A percentile compares a stretch with the other conserved stretches of the same genome.
Conservation (phyloP, 2,797 vertebrate genomes). For the Tadarida brasiliensis region DNA sequence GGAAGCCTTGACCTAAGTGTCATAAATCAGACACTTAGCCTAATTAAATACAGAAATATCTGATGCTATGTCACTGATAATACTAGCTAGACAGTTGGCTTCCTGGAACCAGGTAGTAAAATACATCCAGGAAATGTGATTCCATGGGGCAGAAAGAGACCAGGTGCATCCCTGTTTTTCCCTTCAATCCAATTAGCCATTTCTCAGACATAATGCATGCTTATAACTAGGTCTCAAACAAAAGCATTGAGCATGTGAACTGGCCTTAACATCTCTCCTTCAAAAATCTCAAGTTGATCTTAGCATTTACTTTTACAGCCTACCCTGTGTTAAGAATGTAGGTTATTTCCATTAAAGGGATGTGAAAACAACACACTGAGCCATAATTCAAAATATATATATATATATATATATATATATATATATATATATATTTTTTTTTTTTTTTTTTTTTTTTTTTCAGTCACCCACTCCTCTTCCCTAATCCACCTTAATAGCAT, state of each 20-base stretch:
- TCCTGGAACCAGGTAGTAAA: constrained; percentile 61
- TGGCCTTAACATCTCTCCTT: neutral
- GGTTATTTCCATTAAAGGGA: neutral
- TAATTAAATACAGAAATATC: constrained; percentile 46
- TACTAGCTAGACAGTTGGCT: constrained; percentile 32
- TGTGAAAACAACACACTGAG: neutral
- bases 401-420: neutral
- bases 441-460: too few species aligned
- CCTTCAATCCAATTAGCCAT: neutral
- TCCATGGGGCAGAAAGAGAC: neutral
- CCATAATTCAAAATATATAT: neutral
- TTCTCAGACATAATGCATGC: neutral
- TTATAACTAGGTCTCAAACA: constrained; percentile 6
- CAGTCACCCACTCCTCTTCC: neutral
- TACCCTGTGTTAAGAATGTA: neutral
- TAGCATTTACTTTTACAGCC: neutral
- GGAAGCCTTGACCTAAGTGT: neutral
- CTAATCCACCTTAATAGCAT: neutral
- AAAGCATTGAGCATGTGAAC: neutral
- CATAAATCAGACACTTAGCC: constrained; percentile 38
- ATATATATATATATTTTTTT: neutral
- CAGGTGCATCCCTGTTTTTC: constrained; percentile 28
- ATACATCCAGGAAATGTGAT: constrained; percentile 29
- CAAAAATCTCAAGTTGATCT: neutral
- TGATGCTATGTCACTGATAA: neutral